Percentiles rank a stretch among this genome's conserved stretches.
Evolutionary conservation across 2,113 vertebrate genomes (phyloP).

Genomic region (Apodemus speciosus): DNA sequence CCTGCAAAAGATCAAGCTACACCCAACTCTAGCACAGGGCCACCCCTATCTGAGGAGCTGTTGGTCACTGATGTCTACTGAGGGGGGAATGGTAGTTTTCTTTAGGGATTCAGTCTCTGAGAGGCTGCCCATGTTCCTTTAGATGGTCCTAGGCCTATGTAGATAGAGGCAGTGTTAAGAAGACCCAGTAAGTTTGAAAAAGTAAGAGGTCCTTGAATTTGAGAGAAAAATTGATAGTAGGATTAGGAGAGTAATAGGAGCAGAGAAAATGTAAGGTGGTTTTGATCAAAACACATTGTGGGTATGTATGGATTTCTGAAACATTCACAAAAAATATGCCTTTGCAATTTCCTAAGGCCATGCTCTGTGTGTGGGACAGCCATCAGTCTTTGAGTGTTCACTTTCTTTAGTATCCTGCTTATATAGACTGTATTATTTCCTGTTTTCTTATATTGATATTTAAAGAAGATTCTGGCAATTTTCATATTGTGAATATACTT

Average conservation of each 20-base stretch:
- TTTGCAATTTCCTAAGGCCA: neutral
- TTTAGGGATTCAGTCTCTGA: neutral
- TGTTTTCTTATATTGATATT: neutral
- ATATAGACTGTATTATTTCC: neutral
- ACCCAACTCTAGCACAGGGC: neutral
- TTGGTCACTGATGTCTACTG: neutral
- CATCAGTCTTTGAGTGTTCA: neutral
- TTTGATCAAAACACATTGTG: no score
- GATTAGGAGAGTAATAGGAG: neutral
- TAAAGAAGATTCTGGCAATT: slow-evolving; percentile 1
- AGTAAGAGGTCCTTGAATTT: no score
- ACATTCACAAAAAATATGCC: neutral
- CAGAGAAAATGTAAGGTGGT: neutral
- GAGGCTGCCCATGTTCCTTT: no score
- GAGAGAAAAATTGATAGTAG: neutral
- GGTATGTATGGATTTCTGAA: neutral
- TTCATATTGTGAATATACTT: neutral
- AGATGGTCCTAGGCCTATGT: neutral
- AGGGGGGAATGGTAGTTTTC: neutral
- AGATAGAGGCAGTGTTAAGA: neutral
- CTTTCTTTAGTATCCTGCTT: neutral
- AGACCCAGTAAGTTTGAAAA: neutral
- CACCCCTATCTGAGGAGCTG: neutral
- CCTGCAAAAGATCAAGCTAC: neutral
- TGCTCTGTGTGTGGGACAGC: neutral